phyloP scores from a whole-genome alignment of 1,140 invertebrate species.

The Sinella curviseta region DNA sequence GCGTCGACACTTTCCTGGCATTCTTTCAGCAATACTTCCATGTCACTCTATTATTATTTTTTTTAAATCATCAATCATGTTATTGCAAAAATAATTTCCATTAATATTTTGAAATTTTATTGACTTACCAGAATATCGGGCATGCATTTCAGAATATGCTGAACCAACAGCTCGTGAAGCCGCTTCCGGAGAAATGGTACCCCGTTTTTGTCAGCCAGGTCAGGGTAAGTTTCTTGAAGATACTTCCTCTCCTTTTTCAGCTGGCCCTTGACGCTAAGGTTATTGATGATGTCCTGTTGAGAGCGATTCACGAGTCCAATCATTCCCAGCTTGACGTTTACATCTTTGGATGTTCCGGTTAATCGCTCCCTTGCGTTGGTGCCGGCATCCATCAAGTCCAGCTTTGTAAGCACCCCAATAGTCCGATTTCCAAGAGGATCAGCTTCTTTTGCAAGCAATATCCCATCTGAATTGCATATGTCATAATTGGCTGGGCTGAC shows the following conservation, averaged over 20 bases:
- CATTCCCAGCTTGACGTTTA: constrained; percentile 96
- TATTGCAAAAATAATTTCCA: background rate
- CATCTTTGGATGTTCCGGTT: constrained; percentile 81
- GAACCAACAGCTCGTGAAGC: constrained; percentile 93
- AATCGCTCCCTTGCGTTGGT: constrained; percentile 98
- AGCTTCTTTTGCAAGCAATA: constrained; percentile 62
- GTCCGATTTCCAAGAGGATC: constrained; percentile 63
- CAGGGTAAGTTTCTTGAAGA: constrained; percentile 93
- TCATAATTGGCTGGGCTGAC: constrained; percentile 63
- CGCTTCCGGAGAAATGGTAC: constrained; percentile 94
- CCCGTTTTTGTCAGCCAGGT: constrained; percentile 90
- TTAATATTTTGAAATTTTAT: too few relatives aligned
- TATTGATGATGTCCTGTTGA: constrained; percentile 94
- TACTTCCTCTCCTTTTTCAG: constrained; percentile 91
- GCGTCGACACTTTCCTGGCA: background rate
- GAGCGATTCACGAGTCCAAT: constrained; percentile 98
- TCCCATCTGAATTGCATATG: constrained; percentile 62
- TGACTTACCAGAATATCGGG: constrained; percentile 61
- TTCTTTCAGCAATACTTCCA: background rate
- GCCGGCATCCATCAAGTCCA: constrained; percentile 97
- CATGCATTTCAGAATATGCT: constrained; percentile 96
- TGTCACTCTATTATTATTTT: background rate
- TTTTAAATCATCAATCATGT: background rate
- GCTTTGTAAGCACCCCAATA: constrained; percentile 68
- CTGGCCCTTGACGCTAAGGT: constrained; percentile 78